Evolutionary conservation across 2,888 invertebrate species (phyloP), one percentile per base, ranked within the genome.

Genomic region (Petrolisthes manimaculis): DNA sequence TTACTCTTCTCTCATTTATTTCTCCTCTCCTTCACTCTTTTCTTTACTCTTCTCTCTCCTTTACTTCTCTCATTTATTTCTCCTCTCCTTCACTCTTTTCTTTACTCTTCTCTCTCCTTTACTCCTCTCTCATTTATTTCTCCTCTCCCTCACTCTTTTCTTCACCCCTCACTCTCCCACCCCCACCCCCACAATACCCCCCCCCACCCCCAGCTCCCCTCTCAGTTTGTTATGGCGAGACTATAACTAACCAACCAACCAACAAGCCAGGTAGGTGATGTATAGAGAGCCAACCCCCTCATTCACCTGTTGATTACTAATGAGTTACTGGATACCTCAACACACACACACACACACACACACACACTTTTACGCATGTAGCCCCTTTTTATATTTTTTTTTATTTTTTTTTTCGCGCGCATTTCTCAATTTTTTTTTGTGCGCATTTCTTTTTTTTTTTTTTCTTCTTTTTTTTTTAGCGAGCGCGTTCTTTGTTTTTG

Each of bases 271-370:
- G 37, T 1, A 24, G 37, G 37, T 37, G 37, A 37, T 37, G n/a
- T n/a, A 37, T 37, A 37, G 37, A 37, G 37, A 2, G 37, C 37
- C 37, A 37, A 37, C 37, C 2, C 37, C 0, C 37, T 37, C 37
- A 37, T 2, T 37, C 37, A 37, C 37, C 37, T 37, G 37, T 37
- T 37, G 37, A 37, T 37, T 9, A 77, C 21, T 24, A 77, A 77
- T 37, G 51, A 51, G 9, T 1, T 2, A 9, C 9, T 75, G 4
- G 77, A 77, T 37, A 24, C 14, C n/a, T n/a, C 5, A 5, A 5
- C 77, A 77, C 78, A 78, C 4, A 51, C 53, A 51, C 4, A 78
- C 78, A 78, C 78, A 78, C 53, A 78, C 51, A 78, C 78, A 53
- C 53, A 78, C 78, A 78, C 53, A 75, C 75, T 37, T 51, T 37